Conservation (phyloP, 2,888 invertebrate species). For the Acleris literana region DNA sequence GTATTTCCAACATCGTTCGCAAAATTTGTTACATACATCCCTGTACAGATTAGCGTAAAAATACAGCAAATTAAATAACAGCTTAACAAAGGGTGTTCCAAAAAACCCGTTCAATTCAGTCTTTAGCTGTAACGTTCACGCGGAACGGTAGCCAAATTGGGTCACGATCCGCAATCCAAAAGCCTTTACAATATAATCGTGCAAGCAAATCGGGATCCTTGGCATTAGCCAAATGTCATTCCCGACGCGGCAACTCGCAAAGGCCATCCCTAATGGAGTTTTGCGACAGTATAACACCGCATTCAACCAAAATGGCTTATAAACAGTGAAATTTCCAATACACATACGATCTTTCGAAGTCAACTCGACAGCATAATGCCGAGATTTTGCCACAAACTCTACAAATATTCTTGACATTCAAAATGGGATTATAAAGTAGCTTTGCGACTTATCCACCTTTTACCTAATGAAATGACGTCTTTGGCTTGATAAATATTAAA, state of each 20-base stretch:
- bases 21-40: too few relatives aligned
- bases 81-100: too few relatives aligned
- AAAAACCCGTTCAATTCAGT: conserved; percentile 1
- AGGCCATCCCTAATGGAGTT: conserved; percentile 50
- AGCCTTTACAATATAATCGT: conserved; percentile 37
- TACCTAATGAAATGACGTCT: conserved; percentile 10
- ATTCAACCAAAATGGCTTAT: conserved; percentile 8
- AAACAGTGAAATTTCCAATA: conserved; percentile 3
- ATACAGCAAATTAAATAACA: too few relatives aligned
- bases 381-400: conserved; percentile 20
- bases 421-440: conserved; percentile 20
- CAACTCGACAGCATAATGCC: conserved; percentile 4
- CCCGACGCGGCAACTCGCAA: conserved; percentile 42
- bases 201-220: conserved; percentile 45
- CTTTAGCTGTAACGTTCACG: conserved; percentile 14
- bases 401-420: conserved; percentile 20
- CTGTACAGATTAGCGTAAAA: too few relatives aligned
- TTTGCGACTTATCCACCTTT: conserved; percentile 8
- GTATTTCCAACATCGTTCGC: too few relatives aligned
- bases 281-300: conserved; percentile 46
- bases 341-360: conserved; percentile 10
- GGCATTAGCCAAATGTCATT: conserved; percentile 51
- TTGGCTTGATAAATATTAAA: conserved; percentile 5
- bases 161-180: conserved; percentile 33
- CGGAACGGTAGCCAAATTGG: conserved; percentile 25